Conservation (phyloP, 2,888 invertebrate species). For the Patella ulyssiponensis region DNA sequence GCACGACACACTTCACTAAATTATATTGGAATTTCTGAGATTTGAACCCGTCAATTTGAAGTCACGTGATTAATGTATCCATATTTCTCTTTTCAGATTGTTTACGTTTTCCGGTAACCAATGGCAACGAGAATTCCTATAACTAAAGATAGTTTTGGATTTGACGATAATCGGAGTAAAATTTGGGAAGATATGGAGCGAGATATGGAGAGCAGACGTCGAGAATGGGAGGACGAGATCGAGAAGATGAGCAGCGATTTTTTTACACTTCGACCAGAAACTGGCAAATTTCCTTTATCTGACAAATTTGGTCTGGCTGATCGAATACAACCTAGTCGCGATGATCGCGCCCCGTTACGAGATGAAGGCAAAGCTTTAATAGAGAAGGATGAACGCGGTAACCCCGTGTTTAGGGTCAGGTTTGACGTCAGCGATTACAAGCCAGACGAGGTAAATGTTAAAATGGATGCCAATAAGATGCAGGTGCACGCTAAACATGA, state of each 20-base stretch:
- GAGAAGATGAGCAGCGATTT: constrained; percentile 70
- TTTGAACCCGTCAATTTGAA: too few species aligned
- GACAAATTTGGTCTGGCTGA: constrained; percentile 45
- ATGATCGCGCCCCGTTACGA: constrained; percentile 22
- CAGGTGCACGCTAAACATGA: constrained; percentile 62
- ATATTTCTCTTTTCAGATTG: constrained; percentile 35
- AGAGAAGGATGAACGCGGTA: constrained; percentile 56
- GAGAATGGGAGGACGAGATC: constrained; percentile 68
- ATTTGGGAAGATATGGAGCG: constrained; percentile 68
- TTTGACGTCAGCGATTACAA: constrained; percentile 65
- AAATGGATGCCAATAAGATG: constrained; percentile 61
- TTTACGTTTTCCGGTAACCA: constrained; percentile 25
- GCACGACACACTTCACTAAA: too few species aligned
- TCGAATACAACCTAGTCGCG: background rate
- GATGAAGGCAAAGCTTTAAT: constrained; percentile 52
- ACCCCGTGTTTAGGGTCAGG: constrained; percentile 56
- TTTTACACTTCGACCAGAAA: constrained; percentile 64
- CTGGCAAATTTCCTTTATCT: constrained; percentile 42
- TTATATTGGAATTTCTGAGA: too few species aligned
- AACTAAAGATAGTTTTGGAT: constrained; percentile 65
- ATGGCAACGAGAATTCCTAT: constrained; percentile 69
- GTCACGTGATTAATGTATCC: too few species aligned
- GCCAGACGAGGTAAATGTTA: constrained; percentile 65
- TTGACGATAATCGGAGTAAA: constrained; percentile 67
- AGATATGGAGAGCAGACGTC: constrained; percentile 63